A percentile compares a stretch with the other conserved stretches of the same genome.
These are phyloP conservation scores for Thunnus albacares DNA, from an alignment of 2,797 vertebrate species.

Conservation along the genomic window DNA sequence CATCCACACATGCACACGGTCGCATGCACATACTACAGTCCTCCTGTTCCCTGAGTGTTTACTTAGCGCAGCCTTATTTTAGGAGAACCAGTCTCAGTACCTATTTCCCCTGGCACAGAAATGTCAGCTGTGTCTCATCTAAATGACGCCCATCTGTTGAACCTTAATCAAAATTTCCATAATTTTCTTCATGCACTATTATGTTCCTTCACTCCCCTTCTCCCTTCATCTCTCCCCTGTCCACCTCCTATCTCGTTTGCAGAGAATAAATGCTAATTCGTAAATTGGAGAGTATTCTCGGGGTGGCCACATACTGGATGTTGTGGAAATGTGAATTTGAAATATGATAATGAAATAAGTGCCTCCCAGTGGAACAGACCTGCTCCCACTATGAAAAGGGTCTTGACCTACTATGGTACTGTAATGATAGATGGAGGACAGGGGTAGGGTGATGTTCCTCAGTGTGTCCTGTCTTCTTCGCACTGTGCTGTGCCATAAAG, in stretches of 20 bases:
- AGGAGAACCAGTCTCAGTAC: conserved; percentile 20
- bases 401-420: conserved; percentile 48
- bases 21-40: conserved; percentile 1
- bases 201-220: conserved; percentile 39
- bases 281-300: conserved; percentile 61
- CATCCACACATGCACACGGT: not conserved
- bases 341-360: conserved; percentile 68
- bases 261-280: conserved; percentile 72
- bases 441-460: conserved; percentile 25
- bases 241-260: conserved; percentile 61
- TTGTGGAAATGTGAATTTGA: conserved; percentile 67
- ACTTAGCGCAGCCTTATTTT: conserved; percentile 43
- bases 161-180: conserved; percentile 76
- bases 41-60: conserved; percentile 47
- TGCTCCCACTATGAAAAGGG: conserved; percentile 36
- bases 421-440: conserved; percentile 45
- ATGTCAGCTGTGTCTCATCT: conserved; percentile 73
- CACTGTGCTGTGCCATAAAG: conserved; percentile 6
- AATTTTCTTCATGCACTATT: conserved; percentile 65
- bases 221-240: conserved; percentile 8
- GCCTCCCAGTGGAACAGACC: conserved; percentile 43
- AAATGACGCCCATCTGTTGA: conserved; percentile 79
- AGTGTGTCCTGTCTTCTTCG: conserved; percentile 7
- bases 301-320: conserved; percentile 52
- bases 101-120: conserved; percentile 58